These are phyloP conservation scores for Periphyllus acericola DNA, from an alignment of 2,888 invertebrate genomes.

Conservation along the genomic window DNA sequence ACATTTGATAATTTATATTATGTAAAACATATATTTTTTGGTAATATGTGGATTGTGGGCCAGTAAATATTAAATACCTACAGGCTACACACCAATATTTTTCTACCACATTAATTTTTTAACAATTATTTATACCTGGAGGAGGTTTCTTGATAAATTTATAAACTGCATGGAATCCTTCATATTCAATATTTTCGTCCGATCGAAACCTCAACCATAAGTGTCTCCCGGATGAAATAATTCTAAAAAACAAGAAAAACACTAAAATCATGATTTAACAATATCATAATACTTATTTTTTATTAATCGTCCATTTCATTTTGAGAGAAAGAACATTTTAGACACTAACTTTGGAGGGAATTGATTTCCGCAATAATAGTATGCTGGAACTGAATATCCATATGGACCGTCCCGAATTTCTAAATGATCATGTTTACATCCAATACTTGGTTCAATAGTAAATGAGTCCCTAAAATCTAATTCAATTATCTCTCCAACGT, in stretches of 20 bases:
- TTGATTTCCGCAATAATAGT: slow-evolving; percentile 76
- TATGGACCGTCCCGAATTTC: slow-evolving; percentile 85
- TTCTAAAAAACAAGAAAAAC: slow-evolving; percentile 65
- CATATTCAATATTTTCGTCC: slow-evolving; percentile 82
- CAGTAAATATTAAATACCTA: neutral
- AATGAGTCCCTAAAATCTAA: slow-evolving; percentile 85
- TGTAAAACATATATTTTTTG: neutral
- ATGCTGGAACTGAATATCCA: slow-evolving; percentile 76
- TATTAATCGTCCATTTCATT: neutral
- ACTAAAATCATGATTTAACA: neutral
- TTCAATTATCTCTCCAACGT: slow-evolving; percentile 75
- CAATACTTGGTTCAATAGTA: slow-evolving; percentile 75
- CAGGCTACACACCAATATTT: no score
- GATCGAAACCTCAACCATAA: slow-evolving; percentile 84
- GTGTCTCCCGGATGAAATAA: slow-evolving; percentile 78
- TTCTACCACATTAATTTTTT: neutral
- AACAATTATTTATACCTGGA: slow-evolving; percentile 70
- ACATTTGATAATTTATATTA: neutral
- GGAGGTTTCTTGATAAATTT: slow-evolving; percentile 73
- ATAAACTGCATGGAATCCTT: slow-evolving; percentile 82
- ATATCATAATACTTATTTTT: neutral
- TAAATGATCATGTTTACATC: slow-evolving; percentile 82
- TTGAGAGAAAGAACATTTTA: neutral
- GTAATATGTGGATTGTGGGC: neutral
- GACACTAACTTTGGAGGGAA: slow-evolving; percentile 64